Percentiles rank a stretch among this genome's conserved stretches.
Conservation (phyloP, 2,797 vertebrate genomes). For the Dermochelys coriacea region DNA sequence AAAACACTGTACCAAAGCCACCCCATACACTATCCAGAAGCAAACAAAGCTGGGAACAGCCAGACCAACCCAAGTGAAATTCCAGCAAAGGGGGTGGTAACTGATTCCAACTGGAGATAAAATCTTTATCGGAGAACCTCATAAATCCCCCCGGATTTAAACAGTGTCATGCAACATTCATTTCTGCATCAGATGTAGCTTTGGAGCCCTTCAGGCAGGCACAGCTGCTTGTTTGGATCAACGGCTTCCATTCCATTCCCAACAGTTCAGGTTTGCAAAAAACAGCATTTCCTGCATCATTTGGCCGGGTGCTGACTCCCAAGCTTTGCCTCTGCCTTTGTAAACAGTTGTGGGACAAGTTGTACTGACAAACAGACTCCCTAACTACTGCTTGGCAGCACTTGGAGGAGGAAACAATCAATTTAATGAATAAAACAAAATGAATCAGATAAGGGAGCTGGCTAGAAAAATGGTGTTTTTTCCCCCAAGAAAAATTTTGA, state of each 20-base stretch:
- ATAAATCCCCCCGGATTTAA: slow-evolving; percentile 74
- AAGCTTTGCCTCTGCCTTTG: background rate
- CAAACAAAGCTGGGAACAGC: slow-evolving; percentile 41
- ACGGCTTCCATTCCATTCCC: slow-evolving; percentile 1
- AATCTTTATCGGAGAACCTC: slow-evolving; percentile 63
- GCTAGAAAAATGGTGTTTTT: background rate
- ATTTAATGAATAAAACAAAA: background rate
- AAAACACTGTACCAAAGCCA: background rate
- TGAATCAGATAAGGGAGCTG: accelerated
- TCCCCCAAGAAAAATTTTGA: background rate
- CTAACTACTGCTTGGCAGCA: background rate
- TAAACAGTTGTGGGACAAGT: background rate
- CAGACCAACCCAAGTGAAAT: slow-evolving; percentile 54
- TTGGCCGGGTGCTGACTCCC: background rate
- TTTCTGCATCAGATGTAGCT: background rate
- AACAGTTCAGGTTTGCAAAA: slow-evolving; percentile 39
- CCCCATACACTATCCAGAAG: slow-evolving; percentile 27
- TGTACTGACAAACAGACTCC: background rate
- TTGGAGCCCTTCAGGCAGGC: slow-evolving; percentile 30
- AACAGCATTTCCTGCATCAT: slow-evolving; percentile 29
- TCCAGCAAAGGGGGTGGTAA: slow-evolving; percentile 18
- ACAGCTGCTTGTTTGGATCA: slow-evolving; percentile 55
- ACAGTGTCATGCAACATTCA: slow-evolving; percentile 72
- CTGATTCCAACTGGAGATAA: slow-evolving; percentile 71
- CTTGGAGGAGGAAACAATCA: background rate